phyloP scores from a whole-genome alignment of 2,888 invertebrate genomes.

The Eledona agricola region DNA sequence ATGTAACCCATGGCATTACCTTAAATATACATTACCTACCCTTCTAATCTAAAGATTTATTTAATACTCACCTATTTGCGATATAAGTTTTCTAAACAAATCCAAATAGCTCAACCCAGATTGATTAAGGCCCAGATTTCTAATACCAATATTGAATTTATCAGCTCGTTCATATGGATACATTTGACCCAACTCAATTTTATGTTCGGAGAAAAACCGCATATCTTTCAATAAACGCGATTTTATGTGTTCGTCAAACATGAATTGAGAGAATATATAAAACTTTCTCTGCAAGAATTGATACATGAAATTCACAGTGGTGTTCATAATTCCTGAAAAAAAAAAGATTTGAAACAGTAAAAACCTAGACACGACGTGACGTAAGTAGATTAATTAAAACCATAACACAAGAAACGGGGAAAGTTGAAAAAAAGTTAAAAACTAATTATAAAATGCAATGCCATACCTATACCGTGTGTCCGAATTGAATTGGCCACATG shows the following conservation, averaged over 20 bases:
- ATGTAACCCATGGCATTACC: conserved; percentile 96
- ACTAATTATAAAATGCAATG: conserved; percentile 65
- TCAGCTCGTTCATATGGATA: conserved; percentile 92
- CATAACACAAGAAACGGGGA: too few species aligned
- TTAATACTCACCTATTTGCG: conserved; percentile 80
- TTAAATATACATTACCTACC: conserved; percentile 50
- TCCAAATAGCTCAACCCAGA: conserved; percentile 91
- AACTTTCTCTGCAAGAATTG: conserved; percentile 94
- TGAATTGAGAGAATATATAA: conserved; percentile 93
- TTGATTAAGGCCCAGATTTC: conserved; percentile 82
- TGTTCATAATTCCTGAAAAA: conserved; percentile 47
- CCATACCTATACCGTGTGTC: conserved; percentile 96
- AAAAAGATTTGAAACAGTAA: too few species aligned
- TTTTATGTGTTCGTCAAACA: conserved; percentile 98
- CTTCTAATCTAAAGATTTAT: not conserved
- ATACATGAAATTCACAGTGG: conserved; percentile 82
- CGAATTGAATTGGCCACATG: conserved; percentile 97
- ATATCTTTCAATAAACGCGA: conserved; percentile 91
- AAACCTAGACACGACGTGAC: too few species aligned
- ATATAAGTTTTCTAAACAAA: conserved; percentile 89
- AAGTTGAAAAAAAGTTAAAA: conserved; percentile 78
- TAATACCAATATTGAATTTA: conserved; percentile 90
- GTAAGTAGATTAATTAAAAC: not conserved
- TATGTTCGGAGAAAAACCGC: conserved; percentile 81
- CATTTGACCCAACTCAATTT: conserved; percentile 71